Evolutionary conservation across 2,113 vertebrate species (phyloP).

Genomic region (Petrocephalus microphthalmus): DNA sequence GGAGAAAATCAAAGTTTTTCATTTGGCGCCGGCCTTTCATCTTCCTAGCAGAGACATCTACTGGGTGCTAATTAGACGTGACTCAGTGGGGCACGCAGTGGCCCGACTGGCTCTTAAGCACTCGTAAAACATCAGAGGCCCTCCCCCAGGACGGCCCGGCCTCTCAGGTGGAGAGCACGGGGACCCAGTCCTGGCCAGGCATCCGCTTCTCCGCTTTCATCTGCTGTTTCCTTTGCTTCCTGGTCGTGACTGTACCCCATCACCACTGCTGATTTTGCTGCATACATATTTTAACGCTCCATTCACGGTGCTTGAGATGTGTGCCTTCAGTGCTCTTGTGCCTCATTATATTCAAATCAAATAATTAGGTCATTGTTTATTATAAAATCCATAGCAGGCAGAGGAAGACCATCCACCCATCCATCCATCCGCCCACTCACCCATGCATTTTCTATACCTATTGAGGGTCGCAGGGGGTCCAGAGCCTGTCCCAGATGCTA

Average conservation of each 20-base stretch:
- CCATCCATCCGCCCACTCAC: neutral
- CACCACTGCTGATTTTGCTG: neutral
- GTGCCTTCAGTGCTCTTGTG: neutral
- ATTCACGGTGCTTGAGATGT: neutral
- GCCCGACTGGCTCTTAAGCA: neutral
- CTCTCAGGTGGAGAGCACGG: neutral
- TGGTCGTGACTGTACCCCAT: neutral
- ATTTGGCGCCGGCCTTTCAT: constrained; percentile 2
- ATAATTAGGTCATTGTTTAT: neutral
- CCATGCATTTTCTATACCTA: neutral
- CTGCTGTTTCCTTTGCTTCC: neutral
- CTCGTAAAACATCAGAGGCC: constrained; percentile 16
- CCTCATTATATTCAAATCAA: neutral
- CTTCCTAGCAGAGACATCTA: constrained; percentile 8
- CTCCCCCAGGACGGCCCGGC: neutral
- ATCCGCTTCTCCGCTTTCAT: neutral
- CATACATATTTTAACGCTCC: neutral
- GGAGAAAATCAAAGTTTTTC: neutral
- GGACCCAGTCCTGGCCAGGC: neutral
- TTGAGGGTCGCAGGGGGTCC: neutral
- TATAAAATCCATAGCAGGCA: neutral
- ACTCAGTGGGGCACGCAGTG: neutral
- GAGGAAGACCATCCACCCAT: neutral
- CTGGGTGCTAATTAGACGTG: constrained; percentile 9
- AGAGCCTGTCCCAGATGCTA: neutral